Evolutionary conservation across 2,113 vertebrate species (phyloP), one percentile per base, ranked within the genome.

Genomic region (Petrocephalus zakoni): DNA sequence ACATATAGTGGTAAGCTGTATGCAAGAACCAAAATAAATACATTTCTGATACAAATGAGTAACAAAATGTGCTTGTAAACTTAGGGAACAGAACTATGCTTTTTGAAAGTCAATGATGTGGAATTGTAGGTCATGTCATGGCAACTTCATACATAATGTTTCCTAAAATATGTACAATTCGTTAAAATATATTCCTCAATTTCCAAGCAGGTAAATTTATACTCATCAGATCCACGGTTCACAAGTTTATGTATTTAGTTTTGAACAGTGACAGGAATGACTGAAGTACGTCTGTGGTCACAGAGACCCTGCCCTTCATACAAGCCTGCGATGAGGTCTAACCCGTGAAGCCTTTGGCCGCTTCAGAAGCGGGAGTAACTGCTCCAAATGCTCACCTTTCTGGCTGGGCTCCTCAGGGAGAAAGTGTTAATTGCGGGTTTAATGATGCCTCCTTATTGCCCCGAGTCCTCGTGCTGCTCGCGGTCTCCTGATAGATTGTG

Each of bases 371-470:
- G 82, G 15, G 86, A 88, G 87, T 89, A 61, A 89, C 46, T 56
- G 34, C 49, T 51, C 42, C 25, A 88, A 89, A 49, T 46, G 84
- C 93, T 94, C 90, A 92, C 93, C 91, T 93, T 49, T 91, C 15
- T 83, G 85, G 87, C 37, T 85, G 86, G 49, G 46, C 42, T 92
- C 86, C 78, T 72, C 89, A 85, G 75, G 86, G 89, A 90, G 91
- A 88, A 92, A 88, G 90, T 91, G 91, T 88, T 90, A 90, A 91
- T 88, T 88, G 88, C 53, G 68, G 37, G 78, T 72, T 81, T 90
- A 89, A 92, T 84, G 85, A 29, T 72, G 22, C 22, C 90, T 10
- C 58, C 29, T 88, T 88, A 85, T 75, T 89, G 87, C 58, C 58
- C 58, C 55, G 34, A 21, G 87, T 64, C 90, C 91, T 90, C 83